Evolutionary conservation across 1,140 invertebrate species (phyloP).

Genomic region (Habropoda laboriosa): DNA sequence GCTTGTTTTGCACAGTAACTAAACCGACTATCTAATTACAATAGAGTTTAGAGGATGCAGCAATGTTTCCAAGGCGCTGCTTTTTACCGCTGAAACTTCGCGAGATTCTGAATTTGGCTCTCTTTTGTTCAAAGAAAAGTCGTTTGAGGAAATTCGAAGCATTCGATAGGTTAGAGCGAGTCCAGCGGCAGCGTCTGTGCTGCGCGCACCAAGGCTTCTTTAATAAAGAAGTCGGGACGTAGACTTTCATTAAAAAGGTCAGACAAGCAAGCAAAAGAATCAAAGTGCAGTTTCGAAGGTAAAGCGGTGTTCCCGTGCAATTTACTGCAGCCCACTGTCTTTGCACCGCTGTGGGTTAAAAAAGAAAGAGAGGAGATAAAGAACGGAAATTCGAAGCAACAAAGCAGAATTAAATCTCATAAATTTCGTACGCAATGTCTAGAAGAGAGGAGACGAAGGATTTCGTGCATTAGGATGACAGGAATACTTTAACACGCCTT

Average conservation of each 20-base stretch:
- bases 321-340: neutral
- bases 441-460: too few relatives aligned
- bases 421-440: neutral
- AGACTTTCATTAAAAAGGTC: constrained; percentile 8
- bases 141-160: neutral
- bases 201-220: neutral
- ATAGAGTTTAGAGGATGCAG: too few relatives aligned
- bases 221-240: neutral
- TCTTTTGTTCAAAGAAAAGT: neutral
- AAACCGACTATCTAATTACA: too few relatives aligned
- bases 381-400: neutral
- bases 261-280: neutral
- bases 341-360: too few relatives aligned
- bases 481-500: too few relatives aligned
- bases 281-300: neutral
- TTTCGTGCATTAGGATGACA: too few relatives aligned
- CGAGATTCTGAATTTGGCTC: too few relatives aligned
- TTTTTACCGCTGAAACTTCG: too few relatives aligned
- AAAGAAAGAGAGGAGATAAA: neutral
- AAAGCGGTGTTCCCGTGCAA: neutral
- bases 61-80: too few relatives aligned
- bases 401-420: neutral
- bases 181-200: neutral
- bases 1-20: too few relatives aligned
- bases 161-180: neutral